Conservation (phyloP, 2,797 vertebrate species). For the Cyprinodon diabolis region DNA sequence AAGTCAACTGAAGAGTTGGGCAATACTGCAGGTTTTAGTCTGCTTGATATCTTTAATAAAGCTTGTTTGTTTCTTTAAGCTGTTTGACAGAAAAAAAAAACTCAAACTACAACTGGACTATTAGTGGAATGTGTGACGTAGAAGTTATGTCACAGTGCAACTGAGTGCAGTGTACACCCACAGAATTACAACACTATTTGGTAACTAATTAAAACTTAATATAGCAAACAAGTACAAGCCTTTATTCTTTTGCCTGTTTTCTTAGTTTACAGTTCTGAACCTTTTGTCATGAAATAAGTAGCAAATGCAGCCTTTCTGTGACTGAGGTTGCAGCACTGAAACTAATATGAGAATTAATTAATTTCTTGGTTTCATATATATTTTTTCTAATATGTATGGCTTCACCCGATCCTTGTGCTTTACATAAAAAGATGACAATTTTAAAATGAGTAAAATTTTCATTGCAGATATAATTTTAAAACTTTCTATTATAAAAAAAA, state of each 20-base stretch:
- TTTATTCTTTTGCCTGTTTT: neutral
- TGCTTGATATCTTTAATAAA: neutral
- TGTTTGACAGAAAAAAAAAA: constrained; percentile 27
- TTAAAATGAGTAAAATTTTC: no score
- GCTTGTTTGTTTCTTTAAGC: neutral
- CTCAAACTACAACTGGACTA: constrained; percentile 14
- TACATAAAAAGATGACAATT: no score
- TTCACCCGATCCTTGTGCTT: no score
- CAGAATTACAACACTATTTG: constrained; percentile 17
- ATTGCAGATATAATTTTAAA: no score
- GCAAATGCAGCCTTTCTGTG: neutral
- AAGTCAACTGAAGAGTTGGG: neutral
- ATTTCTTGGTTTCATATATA: no score
- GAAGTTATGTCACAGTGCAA: constrained; percentile 22
- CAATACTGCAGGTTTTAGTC: neutral
- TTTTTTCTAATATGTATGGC: no score
- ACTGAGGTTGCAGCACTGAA: neutral
- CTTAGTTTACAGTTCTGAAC: neutral
- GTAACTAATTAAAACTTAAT: constrained; percentile 16
- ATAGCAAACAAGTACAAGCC: neutral
- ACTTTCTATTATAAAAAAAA: no score
- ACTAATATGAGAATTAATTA: neutral
- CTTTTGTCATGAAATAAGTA: neutral
- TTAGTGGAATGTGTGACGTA: constrained; percentile 42
- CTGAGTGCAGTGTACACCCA: constrained; percentile 5